These are phyloP conservation scores for Ochotona princeps DNA, from an alignment of 2,113 vertebrate species.

Conservation along the genomic window DNA sequence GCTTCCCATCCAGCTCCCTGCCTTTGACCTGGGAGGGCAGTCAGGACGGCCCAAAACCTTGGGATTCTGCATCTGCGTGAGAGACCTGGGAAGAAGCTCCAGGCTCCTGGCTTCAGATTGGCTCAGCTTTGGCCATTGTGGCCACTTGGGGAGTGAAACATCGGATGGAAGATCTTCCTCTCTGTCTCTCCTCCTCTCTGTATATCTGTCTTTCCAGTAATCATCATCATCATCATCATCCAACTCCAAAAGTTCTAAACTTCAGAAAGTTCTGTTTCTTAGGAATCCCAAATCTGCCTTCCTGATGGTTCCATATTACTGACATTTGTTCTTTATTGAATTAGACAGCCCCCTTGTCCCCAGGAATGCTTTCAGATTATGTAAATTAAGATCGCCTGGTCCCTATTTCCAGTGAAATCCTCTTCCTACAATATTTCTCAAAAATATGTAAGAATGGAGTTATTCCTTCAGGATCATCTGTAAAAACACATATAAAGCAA, in stretches of 20 bases:
- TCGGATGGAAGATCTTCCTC: too few species aligned
- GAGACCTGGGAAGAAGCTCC: too few species aligned
- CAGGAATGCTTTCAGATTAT: not conserved
- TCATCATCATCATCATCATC: too few species aligned
- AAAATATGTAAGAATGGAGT: not conserved
- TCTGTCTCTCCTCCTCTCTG: too few species aligned
- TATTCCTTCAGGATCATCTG: not conserved
- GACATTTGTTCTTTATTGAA: not conserved
- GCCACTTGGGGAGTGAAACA: too few species aligned
- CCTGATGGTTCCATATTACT: not conserved
- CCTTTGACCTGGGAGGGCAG: too few species aligned
- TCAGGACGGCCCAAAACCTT: too few species aligned
- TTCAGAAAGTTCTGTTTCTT: not conserved
- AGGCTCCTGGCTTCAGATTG: too few species aligned
- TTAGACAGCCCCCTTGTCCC: not conserved
- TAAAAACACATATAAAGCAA: conserved; percentile 11
- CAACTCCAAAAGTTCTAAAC: not conserved
- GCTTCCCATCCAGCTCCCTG: too few species aligned
- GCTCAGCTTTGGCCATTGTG: too few species aligned
- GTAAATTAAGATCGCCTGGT: conserved; percentile 32
- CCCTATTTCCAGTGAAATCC: not conserved
- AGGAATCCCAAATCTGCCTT: not conserved
- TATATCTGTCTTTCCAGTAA: too few species aligned
- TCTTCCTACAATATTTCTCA: not conserved
- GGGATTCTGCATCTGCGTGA: too few species aligned